Percentiles rank a stretch among this genome's conserved stretches.
These are phyloP conservation scores for Dugesia japonica DNA, from an alignment of 2,888 invertebrate species.

Conservation along the genomic window DNA sequence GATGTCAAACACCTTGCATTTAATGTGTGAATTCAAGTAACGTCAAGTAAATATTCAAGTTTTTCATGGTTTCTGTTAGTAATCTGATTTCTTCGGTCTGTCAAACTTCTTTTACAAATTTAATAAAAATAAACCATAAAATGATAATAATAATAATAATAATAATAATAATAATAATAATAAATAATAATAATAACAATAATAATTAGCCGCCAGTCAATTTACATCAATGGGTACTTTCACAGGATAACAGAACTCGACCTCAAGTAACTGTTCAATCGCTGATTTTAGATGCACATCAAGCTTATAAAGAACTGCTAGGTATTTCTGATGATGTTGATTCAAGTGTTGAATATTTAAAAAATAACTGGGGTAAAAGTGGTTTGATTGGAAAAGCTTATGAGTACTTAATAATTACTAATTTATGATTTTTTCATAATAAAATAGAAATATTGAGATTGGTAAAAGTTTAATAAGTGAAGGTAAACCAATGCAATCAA, in stretches of 20 bases:
- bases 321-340: neutral
- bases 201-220: neutral
- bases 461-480: neutral
- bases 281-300: neutral
- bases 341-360: neutral
- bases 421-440: neutral
- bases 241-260: neutral
- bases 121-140: too few species aligned
- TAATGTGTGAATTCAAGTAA: too few species aligned
- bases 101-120: too few species aligned
- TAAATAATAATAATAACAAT: too few species aligned
- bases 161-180: too few species aligned
- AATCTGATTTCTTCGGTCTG: too few species aligned
- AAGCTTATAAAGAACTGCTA: neutral
- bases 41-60: too few species aligned
- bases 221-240: neutral
- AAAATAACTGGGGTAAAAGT: neutral
- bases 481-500: neutral
- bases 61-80: too few species aligned
- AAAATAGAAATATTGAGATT: neutral
- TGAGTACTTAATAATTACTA: neutral
- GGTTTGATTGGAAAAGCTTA: constrained; percentile 1
- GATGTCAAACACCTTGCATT: too few species aligned
- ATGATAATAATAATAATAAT: too few species aligned
- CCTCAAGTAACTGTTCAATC: neutral